Evolutionary conservation across 2,888 invertebrate genomes (phyloP).

Genomic region (Drosophila leonis): DNA sequence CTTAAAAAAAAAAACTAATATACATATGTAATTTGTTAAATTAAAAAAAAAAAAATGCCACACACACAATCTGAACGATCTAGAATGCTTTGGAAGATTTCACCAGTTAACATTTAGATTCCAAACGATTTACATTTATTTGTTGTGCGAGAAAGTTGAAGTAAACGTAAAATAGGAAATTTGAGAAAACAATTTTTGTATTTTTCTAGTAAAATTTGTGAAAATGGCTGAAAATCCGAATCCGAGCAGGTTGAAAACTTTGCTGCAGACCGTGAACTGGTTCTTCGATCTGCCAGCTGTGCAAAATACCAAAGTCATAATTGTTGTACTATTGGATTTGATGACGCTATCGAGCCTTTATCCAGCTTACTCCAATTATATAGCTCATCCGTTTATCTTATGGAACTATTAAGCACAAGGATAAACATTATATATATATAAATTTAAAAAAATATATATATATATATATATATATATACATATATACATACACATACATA

Average conservation of each 20-base stretch:
- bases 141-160: slow-evolving; percentile 7
- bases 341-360: slow-evolving; percentile 36
- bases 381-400: slow-evolving; percentile 49
- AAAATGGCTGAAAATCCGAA: neutral
- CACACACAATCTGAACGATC: neutral
- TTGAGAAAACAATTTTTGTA: neutral
- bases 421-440: neutral
- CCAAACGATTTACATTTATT: neutral
- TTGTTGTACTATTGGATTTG: slow-evolving; percentile 55
- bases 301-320: slow-evolving; percentile 28
- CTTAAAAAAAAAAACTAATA: slow-evolving; percentile 12
- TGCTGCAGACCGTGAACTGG: slow-evolving; percentile 1
- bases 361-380: slow-evolving; percentile 54
- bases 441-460: neutral
- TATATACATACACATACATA: neutral
- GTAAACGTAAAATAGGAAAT: slow-evolving; percentile 3
- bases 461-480: neutral
- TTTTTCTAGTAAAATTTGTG: neutral
- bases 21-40: slow-evolving; percentile 29
- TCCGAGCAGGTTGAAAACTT: neutral
- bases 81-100: slow-evolving; percentile 11
- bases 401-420: slow-evolving; percentile 35
- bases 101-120: slow-evolving; percentile 9
- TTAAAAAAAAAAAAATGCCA: neutral
- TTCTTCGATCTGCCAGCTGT: slow-evolving; percentile 41